Conservation (phyloP, 2,888 invertebrate genomes). For the Orthosia gracilis region DNA sequence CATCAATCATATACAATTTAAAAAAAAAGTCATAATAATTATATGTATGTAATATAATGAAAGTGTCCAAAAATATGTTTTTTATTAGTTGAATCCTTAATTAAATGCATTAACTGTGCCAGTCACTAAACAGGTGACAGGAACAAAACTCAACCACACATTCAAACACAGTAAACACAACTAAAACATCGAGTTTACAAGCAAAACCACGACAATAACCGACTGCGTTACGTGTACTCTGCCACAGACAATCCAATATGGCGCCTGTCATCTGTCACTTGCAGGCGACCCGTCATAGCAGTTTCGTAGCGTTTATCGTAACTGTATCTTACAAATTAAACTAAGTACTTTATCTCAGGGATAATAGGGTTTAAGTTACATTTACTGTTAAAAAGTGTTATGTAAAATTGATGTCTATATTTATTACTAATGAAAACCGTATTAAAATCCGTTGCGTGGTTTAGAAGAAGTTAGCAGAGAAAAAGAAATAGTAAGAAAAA, state of each 20-base stretch:
- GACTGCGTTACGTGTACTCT: constrained; percentile 44
- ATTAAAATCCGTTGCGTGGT: no score
- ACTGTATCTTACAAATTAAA: constrained; percentile 36
- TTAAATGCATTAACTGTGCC: background rate
- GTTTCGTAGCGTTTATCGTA: constrained; percentile 50
- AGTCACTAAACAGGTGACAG: background rate
- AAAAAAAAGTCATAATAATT: no score
- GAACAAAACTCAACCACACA: background rate
- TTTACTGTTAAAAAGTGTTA: constrained; percentile 3
- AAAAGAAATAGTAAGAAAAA: no score
- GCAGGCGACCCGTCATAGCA: constrained; percentile 69
- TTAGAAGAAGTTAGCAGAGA: no score
- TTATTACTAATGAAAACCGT: no score
- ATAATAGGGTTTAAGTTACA: constrained; percentile 30
- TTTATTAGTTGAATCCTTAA: no score
- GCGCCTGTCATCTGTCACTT: constrained; percentile 77
- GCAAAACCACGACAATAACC: constrained; percentile 33
- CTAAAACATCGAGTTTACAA: constrained; percentile 22
- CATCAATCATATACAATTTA: no score
- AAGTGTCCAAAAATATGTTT: no score
- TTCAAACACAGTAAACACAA: background rate
- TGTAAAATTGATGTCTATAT: constrained; percentile 4
- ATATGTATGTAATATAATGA: no score
- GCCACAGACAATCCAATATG: constrained; percentile 75
- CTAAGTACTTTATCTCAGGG: constrained; percentile 30